A percentile compares a stretch with the other conserved stretches of the same genome.
Evolutionary conservation across 1,140 invertebrate species (phyloP).

Genomic region (Agrypnia vestita): DNA sequence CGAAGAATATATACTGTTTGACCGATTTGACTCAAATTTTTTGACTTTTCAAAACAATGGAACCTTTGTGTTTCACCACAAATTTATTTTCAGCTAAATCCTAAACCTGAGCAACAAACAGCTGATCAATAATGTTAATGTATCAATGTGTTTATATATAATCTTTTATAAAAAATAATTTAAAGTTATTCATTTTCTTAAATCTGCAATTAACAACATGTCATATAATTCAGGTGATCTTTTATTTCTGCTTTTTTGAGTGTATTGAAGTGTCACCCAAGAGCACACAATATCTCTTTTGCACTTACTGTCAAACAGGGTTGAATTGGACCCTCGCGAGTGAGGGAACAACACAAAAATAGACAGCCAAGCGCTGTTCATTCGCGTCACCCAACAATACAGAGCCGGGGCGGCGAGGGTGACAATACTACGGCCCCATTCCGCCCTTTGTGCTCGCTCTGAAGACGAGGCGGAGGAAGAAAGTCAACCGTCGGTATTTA

Average conservation of each 20-base stretch:
- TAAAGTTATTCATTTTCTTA: too few relatives aligned
- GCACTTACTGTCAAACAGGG: not conserved
- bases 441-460: not conserved
- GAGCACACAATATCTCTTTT: not conserved
- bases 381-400: not conserved
- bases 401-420: not conserved
- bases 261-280: not conserved
- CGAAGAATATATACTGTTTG: too few relatives aligned
- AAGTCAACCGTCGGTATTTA: conserved; percentile 44
- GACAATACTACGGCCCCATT: conserved; percentile 13
- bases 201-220: not conserved
- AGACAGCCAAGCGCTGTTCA: not conserved
- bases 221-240: too few relatives aligned
- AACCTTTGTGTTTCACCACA: too few relatives aligned
- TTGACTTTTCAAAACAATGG: too few relatives aligned
- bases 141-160: too few relatives aligned
- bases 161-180: too few relatives aligned
- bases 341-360: not conserved
- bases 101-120: too few relatives aligned
- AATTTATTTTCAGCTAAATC: too few relatives aligned
- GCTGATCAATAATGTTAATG: too few relatives aligned
- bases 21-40: too few relatives aligned
- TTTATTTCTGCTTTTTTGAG: not conserved
- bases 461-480: conserved; percentile 27
- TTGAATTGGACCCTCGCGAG: not conserved